Percentiles rank a stretch among this genome's conserved stretches.
These are phyloP conservation scores for Amphimallon solstitiale DNA, from an alignment of 2,888 invertebrate genomes.

Conservation along the genomic window DNA sequence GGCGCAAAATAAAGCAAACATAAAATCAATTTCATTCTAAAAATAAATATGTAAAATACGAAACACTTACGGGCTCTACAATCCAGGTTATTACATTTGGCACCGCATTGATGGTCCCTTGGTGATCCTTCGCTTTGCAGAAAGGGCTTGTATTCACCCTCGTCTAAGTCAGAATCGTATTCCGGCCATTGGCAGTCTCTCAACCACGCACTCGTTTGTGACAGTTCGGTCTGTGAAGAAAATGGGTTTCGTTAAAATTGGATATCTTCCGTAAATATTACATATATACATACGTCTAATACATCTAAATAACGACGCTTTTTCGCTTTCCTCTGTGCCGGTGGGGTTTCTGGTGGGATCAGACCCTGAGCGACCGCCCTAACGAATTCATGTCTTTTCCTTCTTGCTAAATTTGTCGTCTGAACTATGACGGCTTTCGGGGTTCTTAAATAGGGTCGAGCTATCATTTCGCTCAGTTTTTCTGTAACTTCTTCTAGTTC, in stretches of 20 bases:
- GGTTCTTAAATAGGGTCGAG: constrained; percentile 71
- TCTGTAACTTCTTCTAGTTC: constrained; percentile 74
- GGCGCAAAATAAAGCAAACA: too few species aligned
- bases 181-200: constrained; percentile 72
- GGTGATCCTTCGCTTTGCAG: constrained; percentile 52
- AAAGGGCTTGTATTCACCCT: constrained; percentile 58
- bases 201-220: constrained; percentile 64
- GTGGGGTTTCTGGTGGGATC: constrained; percentile 71
- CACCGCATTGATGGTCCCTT: constrained; percentile 68
- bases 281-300: constrained; percentile 61
- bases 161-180: constrained; percentile 66
- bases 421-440: constrained; percentile 71
- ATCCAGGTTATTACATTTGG: constrained; percentile 61
- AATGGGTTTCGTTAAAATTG: constrained; percentile 56
- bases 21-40: too few species aligned
- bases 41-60: background rate
- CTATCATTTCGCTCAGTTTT: constrained; percentile 73
- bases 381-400: constrained; percentile 72
- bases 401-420: constrained; percentile 68
- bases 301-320: constrained; percentile 64
- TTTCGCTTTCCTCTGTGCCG: constrained; percentile 65
- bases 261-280: background rate
- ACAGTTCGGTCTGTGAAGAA: constrained; percentile 61
- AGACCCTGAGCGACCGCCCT: constrained; percentile 69
- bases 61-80: constrained; percentile 50